Conservation (phyloP, 2,113 vertebrate genomes). For the Phrynosoma platyrhinos region DNA sequence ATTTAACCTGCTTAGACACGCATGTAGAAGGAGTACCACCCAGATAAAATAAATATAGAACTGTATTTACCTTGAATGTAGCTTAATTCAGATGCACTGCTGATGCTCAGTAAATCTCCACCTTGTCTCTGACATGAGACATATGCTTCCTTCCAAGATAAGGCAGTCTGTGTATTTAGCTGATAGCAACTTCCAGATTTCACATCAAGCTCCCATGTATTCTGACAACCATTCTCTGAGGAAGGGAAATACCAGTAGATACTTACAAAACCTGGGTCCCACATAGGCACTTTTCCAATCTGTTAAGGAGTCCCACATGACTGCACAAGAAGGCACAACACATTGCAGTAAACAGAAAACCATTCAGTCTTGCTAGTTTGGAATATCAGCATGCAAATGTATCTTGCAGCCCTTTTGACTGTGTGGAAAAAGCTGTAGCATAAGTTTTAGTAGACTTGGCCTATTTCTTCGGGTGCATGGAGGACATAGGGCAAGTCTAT, state of each 20-base stretch:
- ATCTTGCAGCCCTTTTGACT: no score
- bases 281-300: not conserved
- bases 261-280: conserved; percentile 16
- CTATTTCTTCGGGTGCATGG: no score
- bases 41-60: conserved; percentile 32
- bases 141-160: conserved; percentile 92
- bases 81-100: conserved; percentile 74
- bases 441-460: no score
- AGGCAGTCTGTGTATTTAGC: conserved; percentile 83
- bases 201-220: conserved; percentile 78
- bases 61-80: conserved; percentile 76
- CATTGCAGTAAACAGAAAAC: no score
- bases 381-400: no score
- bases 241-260: conserved; percentile 64
- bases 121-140: conserved; percentile 90
- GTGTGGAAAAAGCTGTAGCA: no score
- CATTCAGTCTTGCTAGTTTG: no score
- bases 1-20: not conserved
- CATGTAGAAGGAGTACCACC: not conserved
- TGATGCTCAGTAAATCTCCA: conserved; percentile 89
- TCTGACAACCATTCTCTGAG: conserved; percentile 87
- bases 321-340: no score
- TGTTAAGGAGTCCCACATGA: not conserved
- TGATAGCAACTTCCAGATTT: conserved; percentile 86
- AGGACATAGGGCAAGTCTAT: no score